Base-by-base conservation (phyloP, 2,113 vertebrate genomes). In the Melanostigma gelatinosum region DNA sequence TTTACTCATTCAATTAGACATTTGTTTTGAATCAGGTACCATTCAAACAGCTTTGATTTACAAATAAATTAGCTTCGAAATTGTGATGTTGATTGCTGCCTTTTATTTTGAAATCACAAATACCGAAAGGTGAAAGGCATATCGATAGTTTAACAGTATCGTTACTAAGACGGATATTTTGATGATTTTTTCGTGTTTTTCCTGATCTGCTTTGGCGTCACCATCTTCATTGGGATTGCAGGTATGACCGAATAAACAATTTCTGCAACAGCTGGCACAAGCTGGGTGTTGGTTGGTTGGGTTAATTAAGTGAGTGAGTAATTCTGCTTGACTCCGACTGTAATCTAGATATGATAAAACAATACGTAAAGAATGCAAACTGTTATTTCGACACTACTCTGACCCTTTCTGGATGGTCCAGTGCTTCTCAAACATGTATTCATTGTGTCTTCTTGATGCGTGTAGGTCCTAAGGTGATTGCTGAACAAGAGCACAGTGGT, bases 151-250 rank as follows among this genome's bases (percentile, higher is more conserved):
- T 57, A 8, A 15, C 22, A 4, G 1, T 15, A 34, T 34, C 38
- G 0, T 34, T 52, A 29, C 2, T 8, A 16, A 29, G 2, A 24
- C 9, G 12, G 20, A 22, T 61, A 3, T 61, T 73, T 73, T 62
- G 4, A 16, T 34, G 12, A 1, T 16, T 40, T 46, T n/a, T 46
- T n/a, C 6, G 95, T 97, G 9, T 93, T 97, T 22, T 98, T 99
- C 94, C 96, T 98, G 86, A 63, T 97, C 88, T 98, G 96, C 75
- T 98, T 99, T 79, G 96, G 95, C 79, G 86, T 99, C 91, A 98
- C 97, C 0, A 92, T 98, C 90, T 96, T 99, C 87, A 95, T 98
- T 40, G 98, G 98, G 60, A 95, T 99, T 88, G 93, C 93, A 94
- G 98, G 98, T 93, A 93, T 91, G 94, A 7, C 13, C 44, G 1